Conservation (phyloP, 2,113 vertebrate genomes). For the Nicator chloris region DNA sequence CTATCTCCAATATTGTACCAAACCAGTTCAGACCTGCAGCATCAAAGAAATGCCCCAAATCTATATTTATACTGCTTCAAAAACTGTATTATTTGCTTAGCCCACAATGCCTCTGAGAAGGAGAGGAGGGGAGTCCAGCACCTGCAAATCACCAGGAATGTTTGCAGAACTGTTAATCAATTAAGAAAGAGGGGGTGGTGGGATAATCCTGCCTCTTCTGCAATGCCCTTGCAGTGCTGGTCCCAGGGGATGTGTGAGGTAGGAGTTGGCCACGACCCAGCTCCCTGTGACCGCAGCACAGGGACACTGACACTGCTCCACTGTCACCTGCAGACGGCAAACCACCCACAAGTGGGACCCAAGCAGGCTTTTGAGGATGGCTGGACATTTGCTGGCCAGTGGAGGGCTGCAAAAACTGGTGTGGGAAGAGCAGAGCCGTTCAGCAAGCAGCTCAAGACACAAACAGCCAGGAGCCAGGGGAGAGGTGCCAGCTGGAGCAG, state of each 20-base stretch:
- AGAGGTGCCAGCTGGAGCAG: not conserved
- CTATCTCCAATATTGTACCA: not conserved
- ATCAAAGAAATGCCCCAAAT: not conserved
- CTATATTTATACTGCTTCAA: not conserved
- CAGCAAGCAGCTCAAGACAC: not conserved
- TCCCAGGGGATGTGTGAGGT: not conserved
- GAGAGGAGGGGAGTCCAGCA: not conserved
- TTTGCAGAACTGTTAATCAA: constrained; percentile 51
- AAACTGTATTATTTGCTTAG: not conserved
- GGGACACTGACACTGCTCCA: not conserved
- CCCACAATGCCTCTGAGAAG: not conserved
- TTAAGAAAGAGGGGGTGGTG: constrained; percentile 10
- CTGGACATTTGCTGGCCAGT: not conserved
- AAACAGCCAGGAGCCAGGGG: not conserved
- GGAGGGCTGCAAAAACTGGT: constrained; percentile 56
- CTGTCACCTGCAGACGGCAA: not conserved
- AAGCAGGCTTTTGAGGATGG: not conserved
- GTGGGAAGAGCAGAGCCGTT: constrained; percentile 74
- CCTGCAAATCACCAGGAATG: not conserved
- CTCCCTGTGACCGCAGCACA: not conserved
- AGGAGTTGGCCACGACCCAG: not conserved
- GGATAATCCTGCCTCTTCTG: constrained; percentile 34
- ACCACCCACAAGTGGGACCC: not conserved
- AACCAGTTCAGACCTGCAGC: not conserved
- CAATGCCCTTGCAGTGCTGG: not conserved